Percentiles rank a stretch among this genome's conserved stretches.
phyloP scores from a whole-genome alignment of 2,888 invertebrate species.

The Chrysolina haemoptera region DNA sequence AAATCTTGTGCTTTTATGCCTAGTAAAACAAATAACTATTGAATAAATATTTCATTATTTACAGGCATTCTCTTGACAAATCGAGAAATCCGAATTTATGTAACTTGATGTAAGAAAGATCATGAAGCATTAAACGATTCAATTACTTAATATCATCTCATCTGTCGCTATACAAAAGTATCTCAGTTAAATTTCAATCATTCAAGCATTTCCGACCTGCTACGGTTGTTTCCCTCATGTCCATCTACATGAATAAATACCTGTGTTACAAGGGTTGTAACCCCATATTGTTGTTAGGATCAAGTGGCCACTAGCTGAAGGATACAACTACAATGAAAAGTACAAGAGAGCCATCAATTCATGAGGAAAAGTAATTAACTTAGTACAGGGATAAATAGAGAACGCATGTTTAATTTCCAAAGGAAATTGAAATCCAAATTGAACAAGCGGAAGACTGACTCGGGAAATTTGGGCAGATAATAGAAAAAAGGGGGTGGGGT shows the following conservation, averaged over 20 bases:
- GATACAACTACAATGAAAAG: slow-evolving; percentile 32
- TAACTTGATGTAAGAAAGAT: too few relatives aligned
- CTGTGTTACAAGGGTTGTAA: slow-evolving; percentile 33
- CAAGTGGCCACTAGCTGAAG: slow-evolving; percentile 49
- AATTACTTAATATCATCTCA: neutral
- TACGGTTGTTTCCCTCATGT: neutral
- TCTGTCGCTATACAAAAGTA: neutral
- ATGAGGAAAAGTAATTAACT: slow-evolving; percentile 45
- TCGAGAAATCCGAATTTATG: too few relatives aligned
- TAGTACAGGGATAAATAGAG: neutral
- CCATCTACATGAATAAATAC: slow-evolving; percentile 31
- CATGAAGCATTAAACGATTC: too few relatives aligned
- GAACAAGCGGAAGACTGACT: neutral
- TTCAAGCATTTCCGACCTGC: neutral
- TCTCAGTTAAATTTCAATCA: neutral
- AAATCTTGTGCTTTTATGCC: too few relatives aligned
- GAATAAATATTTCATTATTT: too few relatives aligned
- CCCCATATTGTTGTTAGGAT: slow-evolving; percentile 45
- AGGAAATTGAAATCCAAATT: neutral
- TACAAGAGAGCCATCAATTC: slow-evolving; percentile 46
- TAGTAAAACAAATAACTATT: too few relatives aligned
- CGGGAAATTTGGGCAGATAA: too few relatives aligned
- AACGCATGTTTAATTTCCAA: neutral
- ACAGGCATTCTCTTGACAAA: too few relatives aligned
- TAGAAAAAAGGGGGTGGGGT: too few relatives aligned